Evolutionary conservation across 2,113 vertebrate genomes (phyloP), one percentile per base, ranked within the genome.

Genomic region (Ahaetulla prasina): DNA sequence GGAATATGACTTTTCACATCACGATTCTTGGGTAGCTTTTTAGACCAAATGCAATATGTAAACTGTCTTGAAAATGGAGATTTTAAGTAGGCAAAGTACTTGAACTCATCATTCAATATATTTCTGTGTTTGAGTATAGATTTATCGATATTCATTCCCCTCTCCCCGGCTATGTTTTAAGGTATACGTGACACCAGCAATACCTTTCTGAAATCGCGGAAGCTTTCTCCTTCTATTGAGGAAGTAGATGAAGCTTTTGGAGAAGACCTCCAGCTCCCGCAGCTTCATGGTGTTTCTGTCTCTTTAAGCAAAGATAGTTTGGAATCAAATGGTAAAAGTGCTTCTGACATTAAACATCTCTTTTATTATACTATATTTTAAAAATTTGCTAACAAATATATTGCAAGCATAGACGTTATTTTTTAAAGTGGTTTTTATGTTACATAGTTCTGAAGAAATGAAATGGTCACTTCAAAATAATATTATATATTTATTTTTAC

Each of bases 281-380:
- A 96, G 87, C 96, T 94, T 85, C 91, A 94, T 86, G 95, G 35
- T 35, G 93, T 96, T 74, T 94, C 94, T 84, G 43, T 95, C 30
- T 93, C 96, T 89, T 88, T 98, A 91, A 98, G 96, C 90, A 96
- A 93, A 96, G 98, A 98, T 94, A 98, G 97, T 89, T 94, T 98
- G 84, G 98, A 99, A 91, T 94, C 95, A 94, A 97, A 98, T 89
- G 98, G 98, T 99, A 96, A 98, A 98, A 92, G 27, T 92, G 23
- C 11, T 0, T 27, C 91, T 16, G 30, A 60, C n/a, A 35, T 14
- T 91, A 45, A 25, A 25, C 18, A 1, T 39, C 85, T 87, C 49
- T 55, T 55, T 6, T 2, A 9, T 35, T 80, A 49, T 0, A 30
- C 93, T 0, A 35, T 85, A 1, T 84, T 74, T 91, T 85, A 25